Percentiles rank a stretch among this genome's conserved stretches.
phyloP scores from a whole-genome alignment of 2,888 invertebrate species.

The Hesperia comma region DNA sequence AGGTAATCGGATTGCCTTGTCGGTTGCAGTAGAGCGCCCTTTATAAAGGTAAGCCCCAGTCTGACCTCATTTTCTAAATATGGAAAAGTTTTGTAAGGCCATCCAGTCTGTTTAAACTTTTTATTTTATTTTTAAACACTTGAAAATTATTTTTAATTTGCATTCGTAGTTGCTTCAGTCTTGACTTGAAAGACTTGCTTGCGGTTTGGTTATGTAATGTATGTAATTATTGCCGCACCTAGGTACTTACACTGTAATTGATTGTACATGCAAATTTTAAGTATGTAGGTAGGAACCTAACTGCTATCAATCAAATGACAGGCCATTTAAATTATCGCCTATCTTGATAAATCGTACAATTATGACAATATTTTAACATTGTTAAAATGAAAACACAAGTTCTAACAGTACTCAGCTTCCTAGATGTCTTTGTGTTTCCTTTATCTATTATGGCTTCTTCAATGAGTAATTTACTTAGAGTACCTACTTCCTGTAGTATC shows the following conservation, averaged over 20 bases:
- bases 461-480: slow-evolving; percentile 17
- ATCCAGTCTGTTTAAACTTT: slow-evolving; percentile 52
- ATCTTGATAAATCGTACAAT: not conserved
- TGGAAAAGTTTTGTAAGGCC: slow-evolving; percentile 73
- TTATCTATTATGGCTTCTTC: slow-evolving; percentile 23
- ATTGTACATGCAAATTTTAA: slow-evolving; percentile 13
- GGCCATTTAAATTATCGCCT: not conserved
- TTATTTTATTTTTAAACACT: slow-evolving; percentile 45
- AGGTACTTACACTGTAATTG: not conserved
- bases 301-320: not conserved
- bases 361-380: too few relatives aligned
- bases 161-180: slow-evolving; percentile 37
- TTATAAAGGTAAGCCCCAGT: slow-evolving; percentile 63
- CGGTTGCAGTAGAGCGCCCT: slow-evolving; percentile 50
- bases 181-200: slow-evolving; percentile 29
- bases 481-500: slow-evolving; percentile 7
- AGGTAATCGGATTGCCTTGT: slow-evolving; percentile 69
- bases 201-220: slow-evolving; percentile 17
- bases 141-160: slow-evolving; percentile 41
- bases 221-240: not conserved
- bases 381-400: not conserved
- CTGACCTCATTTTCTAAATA: slow-evolving; percentile 77
- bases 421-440: not conserved
- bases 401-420: not conserved
- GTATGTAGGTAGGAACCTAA: too few relatives aligned